A percentile compares a stretch with the other conserved stretches of the same genome.
These are phyloP conservation scores for Phyto melanocephala DNA, from an alignment of 2,888 invertebrate species.

Conservation along the genomic window DNA sequence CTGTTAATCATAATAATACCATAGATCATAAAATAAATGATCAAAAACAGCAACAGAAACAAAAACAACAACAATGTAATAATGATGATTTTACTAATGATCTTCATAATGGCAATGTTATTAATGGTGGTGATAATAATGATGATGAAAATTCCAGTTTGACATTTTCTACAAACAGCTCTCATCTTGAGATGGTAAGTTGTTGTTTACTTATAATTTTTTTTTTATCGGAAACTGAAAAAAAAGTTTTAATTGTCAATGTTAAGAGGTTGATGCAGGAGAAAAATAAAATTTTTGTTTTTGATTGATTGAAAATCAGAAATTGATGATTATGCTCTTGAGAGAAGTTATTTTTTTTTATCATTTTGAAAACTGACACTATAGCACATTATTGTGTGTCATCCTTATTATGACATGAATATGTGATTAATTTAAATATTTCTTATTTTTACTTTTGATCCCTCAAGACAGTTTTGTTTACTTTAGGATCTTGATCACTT, in stretches of 20 bases:
- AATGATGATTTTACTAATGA: not conserved
- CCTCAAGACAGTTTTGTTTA: too few relatives aligned
- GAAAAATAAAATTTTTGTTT: not conserved
- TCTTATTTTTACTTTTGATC: too few relatives aligned
- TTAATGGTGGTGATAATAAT: conserved; percentile 13
- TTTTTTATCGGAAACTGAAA: conserved; percentile 14
- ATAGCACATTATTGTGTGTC: too few relatives aligned
- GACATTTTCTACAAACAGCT: conserved; percentile 42
- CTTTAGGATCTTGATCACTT: too few relatives aligned
- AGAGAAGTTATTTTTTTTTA: not conserved
- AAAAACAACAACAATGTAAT: conserved; percentile 5
- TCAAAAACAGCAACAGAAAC: not conserved
- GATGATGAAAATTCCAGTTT: conserved; percentile 58
- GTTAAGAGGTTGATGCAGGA: conserved; percentile 22
- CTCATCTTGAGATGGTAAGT: conserved; percentile 56
- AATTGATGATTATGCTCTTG: not conserved
- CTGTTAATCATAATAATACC: conserved; percentile 49
- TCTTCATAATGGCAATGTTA: conserved; percentile 2
- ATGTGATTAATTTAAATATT: too few relatives aligned
- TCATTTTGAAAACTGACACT: not conserved
- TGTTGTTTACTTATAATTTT: conserved; percentile 38
- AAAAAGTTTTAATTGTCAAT: conserved; percentile 2
- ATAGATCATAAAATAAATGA: conserved; percentile 45
- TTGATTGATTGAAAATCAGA: conserved; percentile 5
- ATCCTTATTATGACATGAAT: too few relatives aligned